Conservation (phyloP, 2,113 vertebrate genomes). For the cat (Felis catus) region F.catus_Fca126_mat1.0 CM031425.1:7614501-7615000, state of each 20-base stretch:
- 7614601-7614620: background rate
- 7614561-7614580: background rate
- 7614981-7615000: background rate
- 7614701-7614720: background rate
- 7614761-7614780: background rate
- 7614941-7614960: background rate
- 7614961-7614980: background rate
- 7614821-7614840: background rate
- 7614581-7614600: background rate
- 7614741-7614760: background rate
- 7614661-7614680: background rate
- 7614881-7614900: background rate
- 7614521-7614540: too few species aligned
- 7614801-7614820: background rate
- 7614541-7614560: background rate
- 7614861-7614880: background rate
- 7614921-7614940: background rate
- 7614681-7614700: background rate
- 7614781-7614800: background rate
- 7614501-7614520: background rate
- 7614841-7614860: background rate
- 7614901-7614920: background rate
- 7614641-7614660: background rate
- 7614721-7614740: background rate
- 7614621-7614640: background rate